A percentile compares a stretch with the other conserved stretches of the same genome.
Conservation (phyloP, 37 sponge, comb jelly and placozoan genomes). For the Bolinopsis microptera region DNA sequence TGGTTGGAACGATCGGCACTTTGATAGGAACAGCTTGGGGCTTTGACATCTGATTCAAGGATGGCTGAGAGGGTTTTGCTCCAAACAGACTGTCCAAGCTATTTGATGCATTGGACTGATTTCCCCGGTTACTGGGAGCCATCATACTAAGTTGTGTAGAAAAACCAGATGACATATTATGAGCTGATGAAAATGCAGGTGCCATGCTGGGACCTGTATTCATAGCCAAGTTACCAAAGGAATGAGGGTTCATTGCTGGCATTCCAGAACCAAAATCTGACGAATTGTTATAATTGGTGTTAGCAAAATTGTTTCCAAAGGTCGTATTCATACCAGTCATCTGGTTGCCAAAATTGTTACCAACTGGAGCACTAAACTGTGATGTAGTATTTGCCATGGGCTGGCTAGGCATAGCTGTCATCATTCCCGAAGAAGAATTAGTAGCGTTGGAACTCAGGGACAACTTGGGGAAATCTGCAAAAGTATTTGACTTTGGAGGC, state of each 20-base stretch:
- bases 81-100: conserved; percentile 57
- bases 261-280: background rate
- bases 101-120: background rate
- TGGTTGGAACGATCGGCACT: too few species aligned
- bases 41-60: background rate
- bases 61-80: background rate
- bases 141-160: background rate
- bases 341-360: background rate
- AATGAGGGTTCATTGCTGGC: background rate
- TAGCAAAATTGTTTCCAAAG: background rate
- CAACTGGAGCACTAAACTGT: background rate
- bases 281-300: background rate
- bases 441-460: too few species aligned
- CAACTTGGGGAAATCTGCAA: too few species aligned
- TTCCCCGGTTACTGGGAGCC: background rate
- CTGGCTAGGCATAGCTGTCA: background rate
- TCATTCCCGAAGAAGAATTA: background rate
- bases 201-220: background rate
- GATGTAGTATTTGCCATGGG: background rate
- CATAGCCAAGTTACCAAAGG: background rate
- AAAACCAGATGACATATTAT: background rate
- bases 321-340: too few species aligned
- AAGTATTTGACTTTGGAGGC: background rate
- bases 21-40: background rate
- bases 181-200: background rate